phyloP scores from a whole-genome alignment of 2,888 invertebrate genomes.

The Epistrophe grossulariae region DNA sequence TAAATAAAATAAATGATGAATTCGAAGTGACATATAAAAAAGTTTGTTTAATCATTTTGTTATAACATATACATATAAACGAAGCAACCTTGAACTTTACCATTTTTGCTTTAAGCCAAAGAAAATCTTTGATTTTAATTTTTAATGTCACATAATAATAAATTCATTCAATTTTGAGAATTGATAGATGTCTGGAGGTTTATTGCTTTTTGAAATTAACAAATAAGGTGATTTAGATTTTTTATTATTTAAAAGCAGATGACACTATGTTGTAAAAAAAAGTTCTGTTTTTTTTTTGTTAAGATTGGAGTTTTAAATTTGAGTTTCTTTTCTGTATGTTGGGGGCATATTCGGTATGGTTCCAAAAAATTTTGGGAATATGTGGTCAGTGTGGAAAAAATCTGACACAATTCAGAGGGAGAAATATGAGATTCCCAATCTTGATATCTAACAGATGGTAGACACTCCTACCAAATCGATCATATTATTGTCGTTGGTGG shows the following conservation, averaged over 20 bases:
- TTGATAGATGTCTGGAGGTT: not conserved
- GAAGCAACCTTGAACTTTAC: not conserved
- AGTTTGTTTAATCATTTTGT: constrained; percentile 3
- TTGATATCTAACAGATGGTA: no score
- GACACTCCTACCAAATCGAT: no score
- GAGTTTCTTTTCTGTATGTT: no score
- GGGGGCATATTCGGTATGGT: no score
- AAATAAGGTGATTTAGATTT: not conserved
- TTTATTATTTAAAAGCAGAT: not conserved
- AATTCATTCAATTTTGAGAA: not conserved
- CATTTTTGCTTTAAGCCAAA: not conserved
- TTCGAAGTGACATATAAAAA: not conserved
- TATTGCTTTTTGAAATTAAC: not conserved
- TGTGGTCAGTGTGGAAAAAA: no score
- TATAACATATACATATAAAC: not conserved
- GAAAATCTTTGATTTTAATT: not conserved
- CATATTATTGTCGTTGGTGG: no score
- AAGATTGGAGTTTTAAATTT: no score
- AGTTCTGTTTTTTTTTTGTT: no score
- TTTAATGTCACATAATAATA: not conserved
- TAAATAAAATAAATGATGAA: constrained; percentile 5
- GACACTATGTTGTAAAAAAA: no score
- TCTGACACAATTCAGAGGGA: no score
- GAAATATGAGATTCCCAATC: no score
- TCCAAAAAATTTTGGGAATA: no score